Base-by-base conservation (phyloP, 2,797 vertebrate species). In the Chelmon rostratus region DNA sequence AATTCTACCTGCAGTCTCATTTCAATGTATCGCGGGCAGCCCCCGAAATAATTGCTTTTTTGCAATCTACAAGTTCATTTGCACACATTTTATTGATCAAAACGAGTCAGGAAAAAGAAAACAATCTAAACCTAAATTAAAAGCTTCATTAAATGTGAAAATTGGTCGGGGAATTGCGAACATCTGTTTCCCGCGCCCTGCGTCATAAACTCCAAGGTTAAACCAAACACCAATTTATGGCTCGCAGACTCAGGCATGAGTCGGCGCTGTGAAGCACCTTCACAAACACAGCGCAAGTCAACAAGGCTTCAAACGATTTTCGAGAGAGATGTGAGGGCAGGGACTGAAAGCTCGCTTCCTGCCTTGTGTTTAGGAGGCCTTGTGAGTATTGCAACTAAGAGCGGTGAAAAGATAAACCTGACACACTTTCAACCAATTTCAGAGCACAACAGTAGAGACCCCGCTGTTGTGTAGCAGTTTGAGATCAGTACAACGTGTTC, bases 101-200 rank as follows among this genome's bases (percentile, higher is more conserved):
- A 95, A 94, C 83, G 86, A 94, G 92, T 84, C 88, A 78, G 87
- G 85, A 92, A 89, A 92, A 90, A 85, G 86, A 92, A 92, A 93
- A 94, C 93, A 95, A 95, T 95, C 90, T 92, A 91, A 91, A 91
- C 82, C 86, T 84, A 91, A 94, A 95, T 96, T 94, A 95, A 95
- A 95, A 93, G 94, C 93, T 93, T 95, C 94, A 94, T 96, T 96
- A 94, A 95, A 95, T 94, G 93, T 88, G 92, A 94, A 95, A 95
- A 95, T 94, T 95, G 94, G 91, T 93, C 72, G 64, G 94, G 93
- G 94, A 94, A 95, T 95, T 93, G 84, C 40, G 50, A 95, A 93
- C 95, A 96, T 95, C 95, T 96, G 95, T 95, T 95, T 93, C 81
- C 65, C 35, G 76, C 76, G 59, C 83, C 84, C 85, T 81, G 93